Evolutionary conservation across 64 coral and sea anemone genomes (phyloP).

Genomic region (Trachythela sp.): DNA sequence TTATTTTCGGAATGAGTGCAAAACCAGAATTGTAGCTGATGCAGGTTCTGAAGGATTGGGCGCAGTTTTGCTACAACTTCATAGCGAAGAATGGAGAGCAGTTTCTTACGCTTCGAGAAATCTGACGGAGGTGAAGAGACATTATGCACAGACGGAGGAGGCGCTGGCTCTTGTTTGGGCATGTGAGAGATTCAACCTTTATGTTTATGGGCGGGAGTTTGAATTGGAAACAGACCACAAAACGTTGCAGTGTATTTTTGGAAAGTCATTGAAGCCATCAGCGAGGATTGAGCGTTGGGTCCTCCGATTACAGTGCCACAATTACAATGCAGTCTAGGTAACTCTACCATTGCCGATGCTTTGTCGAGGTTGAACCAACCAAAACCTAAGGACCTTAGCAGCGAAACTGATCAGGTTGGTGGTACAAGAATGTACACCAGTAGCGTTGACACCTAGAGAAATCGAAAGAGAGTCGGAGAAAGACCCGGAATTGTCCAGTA

Average conservation of each 20-base stretch:
- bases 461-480: slow-evolving; percentile 19
- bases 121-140: neutral
- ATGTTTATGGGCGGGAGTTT: neutral
- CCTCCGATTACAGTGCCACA: neutral
- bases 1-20: slow-evolving; percentile 14
- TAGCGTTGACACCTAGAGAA: neutral
- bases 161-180: neutral
- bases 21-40: neutral
- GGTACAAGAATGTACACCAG: slow-evolving; percentile 23
- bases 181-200: neutral
- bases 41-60: neutral
- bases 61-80: neutral
- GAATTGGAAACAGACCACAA: slow-evolving; percentile 3
- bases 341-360: neutral
- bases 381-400: slow-evolving; percentile 28
- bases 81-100: neutral
- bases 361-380: slow-evolving; percentile 15
- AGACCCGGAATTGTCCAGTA: slow-evolving; percentile 34
- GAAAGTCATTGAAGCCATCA: neutral
- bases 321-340: neutral
- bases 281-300: neutral
- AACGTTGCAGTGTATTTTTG: neutral
- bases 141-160: neutral
- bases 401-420: slow-evolving; percentile 43
- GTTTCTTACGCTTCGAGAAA: neutral